These are phyloP conservation scores for Brevipalpus yothersi DNA, from an alignment of 1,140 invertebrate genomes.

Conservation along the genomic window DNA sequence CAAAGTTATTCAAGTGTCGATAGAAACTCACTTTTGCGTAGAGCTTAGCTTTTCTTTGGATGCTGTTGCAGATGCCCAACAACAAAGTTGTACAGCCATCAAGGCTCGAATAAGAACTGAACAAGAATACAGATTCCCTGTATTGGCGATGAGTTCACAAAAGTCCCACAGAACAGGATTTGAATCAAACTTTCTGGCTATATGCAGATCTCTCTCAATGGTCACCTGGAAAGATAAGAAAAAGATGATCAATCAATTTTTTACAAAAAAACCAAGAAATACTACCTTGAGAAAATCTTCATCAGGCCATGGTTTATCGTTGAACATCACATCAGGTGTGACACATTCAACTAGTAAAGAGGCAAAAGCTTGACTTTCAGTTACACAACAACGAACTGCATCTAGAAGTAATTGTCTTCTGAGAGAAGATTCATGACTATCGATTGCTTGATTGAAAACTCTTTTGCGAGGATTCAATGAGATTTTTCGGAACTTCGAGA, in stretches of 20 bases:
- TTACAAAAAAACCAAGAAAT: neutral
- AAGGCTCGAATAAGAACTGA: constrained; percentile 5
- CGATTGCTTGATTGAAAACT: neutral
- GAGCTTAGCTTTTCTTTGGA: neutral
- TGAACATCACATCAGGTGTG: constrained; percentile 9
- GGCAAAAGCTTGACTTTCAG: constrained; percentile 2
- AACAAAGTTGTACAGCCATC: constrained; percentile 7
- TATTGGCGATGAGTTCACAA: constrained; percentile 2
- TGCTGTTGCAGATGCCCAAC: constrained; percentile 6
- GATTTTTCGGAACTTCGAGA: constrained; percentile 2
- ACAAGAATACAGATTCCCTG: constrained; percentile 1
- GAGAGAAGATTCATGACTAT: neutral
- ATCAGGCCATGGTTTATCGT: constrained; percentile 5
- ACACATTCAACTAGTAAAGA: constrained; percentile 7
- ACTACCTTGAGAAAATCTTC: constrained; percentile 10
- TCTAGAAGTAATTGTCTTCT: constrained; percentile 3
- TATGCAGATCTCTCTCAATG: constrained; percentile 8
- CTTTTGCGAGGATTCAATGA: neutral
- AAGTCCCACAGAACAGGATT: constrained; percentile 9
- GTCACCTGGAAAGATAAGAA: constrained; percentile 2
- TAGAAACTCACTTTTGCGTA: constrained; percentile 4
- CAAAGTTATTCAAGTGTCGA: neutral
- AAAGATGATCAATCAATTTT: neutral
- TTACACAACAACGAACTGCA: constrained; percentile 3
- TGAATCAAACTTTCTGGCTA: constrained; percentile 5